A percentile compares a stretch with the other conserved stretches of the same genome.
Evolutionary conservation across 1,140 invertebrate species (phyloP).

Genomic region (Armadillidium nasatum): DNA sequence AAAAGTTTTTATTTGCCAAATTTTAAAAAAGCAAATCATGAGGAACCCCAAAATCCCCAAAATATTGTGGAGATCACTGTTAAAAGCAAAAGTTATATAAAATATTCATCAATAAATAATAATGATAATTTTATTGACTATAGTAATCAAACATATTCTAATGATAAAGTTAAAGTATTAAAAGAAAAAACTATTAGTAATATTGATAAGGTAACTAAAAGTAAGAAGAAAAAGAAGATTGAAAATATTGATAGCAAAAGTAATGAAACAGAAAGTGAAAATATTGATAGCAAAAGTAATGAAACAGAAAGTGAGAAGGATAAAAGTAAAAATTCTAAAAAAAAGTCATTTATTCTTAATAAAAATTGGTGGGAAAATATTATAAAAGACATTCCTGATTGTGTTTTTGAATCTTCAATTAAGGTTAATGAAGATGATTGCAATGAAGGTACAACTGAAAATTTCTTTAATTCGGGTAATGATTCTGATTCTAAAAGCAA

Average conservation of each 20-base stretch:
- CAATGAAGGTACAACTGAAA: not conserved
- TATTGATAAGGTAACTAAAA: not conserved
- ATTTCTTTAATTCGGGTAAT: not conserved
- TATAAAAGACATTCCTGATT: slow-evolving; percentile 1
- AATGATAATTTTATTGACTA: too few species aligned
- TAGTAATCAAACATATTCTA: too few species aligned
- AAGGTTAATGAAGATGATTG: too few species aligned
- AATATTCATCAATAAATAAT: too few species aligned
- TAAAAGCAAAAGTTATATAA: too few species aligned
- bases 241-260: not conserved
- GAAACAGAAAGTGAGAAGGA: not conserved
- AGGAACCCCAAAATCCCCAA: not conserved
- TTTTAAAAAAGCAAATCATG: not conserved
- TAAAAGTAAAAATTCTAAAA: not conserved
- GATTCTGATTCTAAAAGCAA: not conserved
- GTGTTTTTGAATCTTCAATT: not conserved
- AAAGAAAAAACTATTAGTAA: too few species aligned
- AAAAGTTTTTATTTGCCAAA: not conserved
- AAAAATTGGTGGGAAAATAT: not conserved
- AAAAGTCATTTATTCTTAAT: not conserved
- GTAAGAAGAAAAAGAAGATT: not conserved
- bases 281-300: not conserved
- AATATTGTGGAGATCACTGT: too few species aligned
- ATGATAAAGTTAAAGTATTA: too few species aligned
- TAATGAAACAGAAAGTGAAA: not conserved